Evolutionary conservation across 1,140 invertebrate species (phyloP).

Genomic region (Brachionus koreanus): DNA sequence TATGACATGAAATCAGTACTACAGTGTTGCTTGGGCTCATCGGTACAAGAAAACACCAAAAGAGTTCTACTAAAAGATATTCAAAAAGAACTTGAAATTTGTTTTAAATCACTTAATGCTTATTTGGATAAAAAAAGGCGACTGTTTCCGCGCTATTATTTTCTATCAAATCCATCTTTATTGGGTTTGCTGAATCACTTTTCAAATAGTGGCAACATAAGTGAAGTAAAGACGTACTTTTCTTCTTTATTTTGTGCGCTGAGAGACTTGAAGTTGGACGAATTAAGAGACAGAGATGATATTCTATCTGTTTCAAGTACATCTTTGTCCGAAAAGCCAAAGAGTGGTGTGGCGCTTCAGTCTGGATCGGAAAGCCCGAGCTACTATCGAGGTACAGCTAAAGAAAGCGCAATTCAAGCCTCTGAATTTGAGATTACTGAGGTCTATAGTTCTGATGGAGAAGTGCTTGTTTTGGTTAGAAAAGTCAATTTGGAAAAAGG

Average conservation of each 20-base stretch:
- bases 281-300: constrained; percentile 46
- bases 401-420: constrained; percentile 47
- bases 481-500: constrained; percentile 54
- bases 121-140: constrained; percentile 57
- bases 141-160: constrained; percentile 56
- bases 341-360: neutral
- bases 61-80: constrained; percentile 55
- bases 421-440: constrained; percentile 51
- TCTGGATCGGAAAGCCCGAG: neutral
- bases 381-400: neutral
- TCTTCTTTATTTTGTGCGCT: constrained; percentile 54
- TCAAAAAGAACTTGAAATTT: constrained; percentile 58
- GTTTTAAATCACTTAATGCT: constrained; percentile 55
- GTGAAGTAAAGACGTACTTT: constrained; percentile 54
- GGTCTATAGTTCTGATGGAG: constrained; percentile 54
- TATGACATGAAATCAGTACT: constrained; percentile 58
- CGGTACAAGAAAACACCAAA: constrained; percentile 53
- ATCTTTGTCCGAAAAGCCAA: neutral
- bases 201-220: constrained; percentile 50
- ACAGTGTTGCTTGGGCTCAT: constrained; percentile 54
- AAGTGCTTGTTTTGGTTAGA: constrained; percentile 50
- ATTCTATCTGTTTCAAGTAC: neutral
- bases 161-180: constrained; percentile 55
- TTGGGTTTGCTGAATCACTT: constrained; percentile 53
- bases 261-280: constrained; percentile 53